Evolutionary conservation across 2,113 vertebrate species (phyloP).

Genomic region (Genyomyrus donnyi): DNA sequence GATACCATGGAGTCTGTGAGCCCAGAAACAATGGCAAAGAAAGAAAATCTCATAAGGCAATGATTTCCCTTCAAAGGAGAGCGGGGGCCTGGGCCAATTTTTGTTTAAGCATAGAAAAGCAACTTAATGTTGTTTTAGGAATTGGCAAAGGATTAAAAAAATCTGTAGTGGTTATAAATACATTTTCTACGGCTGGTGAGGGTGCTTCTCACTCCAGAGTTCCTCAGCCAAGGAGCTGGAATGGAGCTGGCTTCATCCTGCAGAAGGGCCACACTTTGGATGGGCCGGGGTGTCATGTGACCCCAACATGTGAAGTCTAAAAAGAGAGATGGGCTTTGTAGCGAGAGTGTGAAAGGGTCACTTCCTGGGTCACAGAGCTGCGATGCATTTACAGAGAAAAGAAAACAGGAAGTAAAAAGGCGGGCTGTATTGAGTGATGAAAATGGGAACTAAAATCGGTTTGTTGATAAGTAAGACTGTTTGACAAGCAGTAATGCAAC

Average conservation of each 20-base stretch:
- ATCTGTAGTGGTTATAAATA: constrained; percentile 2
- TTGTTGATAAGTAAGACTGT: background rate
- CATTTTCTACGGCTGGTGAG: constrained; percentile 6
- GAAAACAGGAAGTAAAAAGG: background rate
- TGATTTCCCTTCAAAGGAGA: background rate
- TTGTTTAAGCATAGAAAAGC: constrained; percentile 1
- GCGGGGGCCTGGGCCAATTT: background rate
- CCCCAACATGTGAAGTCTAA: background rate
- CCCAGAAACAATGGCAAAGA: background rate
- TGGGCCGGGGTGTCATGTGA: background rate
- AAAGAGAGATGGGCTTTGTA: background rate
- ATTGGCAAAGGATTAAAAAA: constrained; percentile 4
- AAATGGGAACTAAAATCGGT: background rate
- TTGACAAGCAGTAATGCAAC: background rate
- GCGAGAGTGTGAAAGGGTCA: background rate
- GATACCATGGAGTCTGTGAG: background rate
- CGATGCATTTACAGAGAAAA: background rate
- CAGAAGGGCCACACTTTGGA: background rate
- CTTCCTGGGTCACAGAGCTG: background rate
- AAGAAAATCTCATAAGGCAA: constrained; percentile 1
- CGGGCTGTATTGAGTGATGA: background rate
- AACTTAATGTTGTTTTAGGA: constrained; percentile 1
- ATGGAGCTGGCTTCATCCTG: background rate
- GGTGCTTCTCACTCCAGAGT: constrained; percentile 8
- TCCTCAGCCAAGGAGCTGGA: background rate